These are phyloP conservation scores for Fulica atra DNA, from an alignment of 2,113 vertebrate species.

Conservation along the genomic window DNA sequence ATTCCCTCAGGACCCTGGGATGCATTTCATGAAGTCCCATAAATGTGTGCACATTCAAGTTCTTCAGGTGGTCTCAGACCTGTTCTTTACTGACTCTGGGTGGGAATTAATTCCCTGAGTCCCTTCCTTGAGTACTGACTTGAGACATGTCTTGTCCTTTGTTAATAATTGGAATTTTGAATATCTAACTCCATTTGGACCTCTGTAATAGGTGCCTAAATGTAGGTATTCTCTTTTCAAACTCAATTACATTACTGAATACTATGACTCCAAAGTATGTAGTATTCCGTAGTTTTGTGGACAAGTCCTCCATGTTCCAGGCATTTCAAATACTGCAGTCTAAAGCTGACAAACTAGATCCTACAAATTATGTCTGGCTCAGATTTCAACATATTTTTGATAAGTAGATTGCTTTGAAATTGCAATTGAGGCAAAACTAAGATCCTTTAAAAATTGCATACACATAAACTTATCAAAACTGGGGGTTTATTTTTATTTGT, in stretches of 20 bases:
- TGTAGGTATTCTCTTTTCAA: neutral
- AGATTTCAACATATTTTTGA: neutral
- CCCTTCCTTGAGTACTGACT: neutral
- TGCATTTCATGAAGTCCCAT: neutral
- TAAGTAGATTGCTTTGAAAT: neutral
- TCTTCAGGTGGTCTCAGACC: neutral
- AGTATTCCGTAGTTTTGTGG: neutral
- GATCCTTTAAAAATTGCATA: neutral
- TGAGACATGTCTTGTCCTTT: neutral
- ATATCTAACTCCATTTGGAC: neutral
- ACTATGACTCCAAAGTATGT: neutral
- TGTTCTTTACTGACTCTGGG: neutral
- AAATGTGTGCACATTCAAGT: neutral
- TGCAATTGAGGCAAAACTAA: neutral
- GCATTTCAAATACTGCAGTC: neutral
- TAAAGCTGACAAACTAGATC: neutral
- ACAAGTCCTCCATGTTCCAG: neutral
- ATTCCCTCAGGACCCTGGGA: neutral
- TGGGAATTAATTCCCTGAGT: neutral
- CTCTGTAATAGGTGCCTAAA: neutral
- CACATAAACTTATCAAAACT: neutral
- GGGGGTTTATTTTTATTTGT: neutral
- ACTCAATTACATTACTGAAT: neutral
- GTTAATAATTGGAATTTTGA: neutral
- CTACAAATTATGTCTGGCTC: neutral